Evolutionary conservation across 2,113 vertebrate genomes (phyloP).

Genomic region (Lepus timidus): DNA sequence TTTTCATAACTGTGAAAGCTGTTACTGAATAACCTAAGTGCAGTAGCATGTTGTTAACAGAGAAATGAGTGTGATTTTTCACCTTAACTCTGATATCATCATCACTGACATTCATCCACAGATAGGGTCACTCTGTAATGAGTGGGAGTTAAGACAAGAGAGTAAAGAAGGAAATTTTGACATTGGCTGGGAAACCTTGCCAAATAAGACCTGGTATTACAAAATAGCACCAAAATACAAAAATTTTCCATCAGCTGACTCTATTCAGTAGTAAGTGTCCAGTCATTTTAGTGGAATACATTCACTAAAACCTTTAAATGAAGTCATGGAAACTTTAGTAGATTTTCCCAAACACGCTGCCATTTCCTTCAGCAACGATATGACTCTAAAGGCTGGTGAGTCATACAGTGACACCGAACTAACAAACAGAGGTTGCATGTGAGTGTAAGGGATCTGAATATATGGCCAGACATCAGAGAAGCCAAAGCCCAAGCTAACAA

Average conservation of each 20-base stretch:
- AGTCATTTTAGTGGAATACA: background rate
- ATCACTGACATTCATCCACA: background rate
- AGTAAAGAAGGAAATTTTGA: background rate
- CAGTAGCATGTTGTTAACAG: background rate
- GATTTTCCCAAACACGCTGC: background rate
- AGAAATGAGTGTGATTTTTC: background rate
- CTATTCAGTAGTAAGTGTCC: background rate
- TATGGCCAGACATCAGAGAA: background rate
- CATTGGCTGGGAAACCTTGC: background rate
- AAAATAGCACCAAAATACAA: background rate
- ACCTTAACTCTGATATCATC: background rate
- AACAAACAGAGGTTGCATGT: slow-evolving; percentile 23
- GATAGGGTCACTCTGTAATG: background rate
- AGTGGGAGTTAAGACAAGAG: background rate
- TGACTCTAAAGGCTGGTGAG: slow-evolving; percentile 27
- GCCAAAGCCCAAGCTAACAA: background rate
- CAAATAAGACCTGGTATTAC: background rate
- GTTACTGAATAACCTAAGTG: background rate
- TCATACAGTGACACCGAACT: background rate
- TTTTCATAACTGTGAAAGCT: background rate
- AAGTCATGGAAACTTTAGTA: slow-evolving; percentile 61
- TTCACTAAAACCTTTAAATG: background rate
- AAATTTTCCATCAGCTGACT: background rate
- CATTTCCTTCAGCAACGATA: slow-evolving; percentile 38
- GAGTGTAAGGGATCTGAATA: background rate